Conservation (phyloP, 2,797 vertebrate genomes). For the Ctenopoma kingsleyae region DNA sequence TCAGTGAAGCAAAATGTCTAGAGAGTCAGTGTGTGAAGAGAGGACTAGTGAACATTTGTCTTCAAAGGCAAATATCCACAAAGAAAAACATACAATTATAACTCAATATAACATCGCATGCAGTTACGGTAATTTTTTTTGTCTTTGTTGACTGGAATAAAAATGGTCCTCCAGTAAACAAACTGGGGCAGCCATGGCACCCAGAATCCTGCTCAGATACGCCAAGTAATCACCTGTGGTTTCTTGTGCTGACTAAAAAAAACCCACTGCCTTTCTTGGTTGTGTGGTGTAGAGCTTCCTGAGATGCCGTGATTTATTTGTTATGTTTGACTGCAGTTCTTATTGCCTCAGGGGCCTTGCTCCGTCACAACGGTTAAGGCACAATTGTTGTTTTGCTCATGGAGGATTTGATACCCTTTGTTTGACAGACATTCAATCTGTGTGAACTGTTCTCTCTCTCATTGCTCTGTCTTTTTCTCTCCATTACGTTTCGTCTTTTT, state of each 20-base stretch:
- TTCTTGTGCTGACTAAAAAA: constrained; percentile 60
- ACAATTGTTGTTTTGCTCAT: constrained; percentile 77
- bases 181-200: constrained; percentile 34
- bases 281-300: constrained; percentile 67
- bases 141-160: constrained; percentile 35
- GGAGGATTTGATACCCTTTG: constrained; percentile 74
- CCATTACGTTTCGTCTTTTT: constrained; percentile 23
- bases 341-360: constrained; percentile 58
- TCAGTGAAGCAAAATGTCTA: constrained; percentile 22
- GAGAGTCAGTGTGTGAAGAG: constrained; percentile 2
- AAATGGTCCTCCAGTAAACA: constrained; percentile 49
- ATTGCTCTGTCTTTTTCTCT: constrained; percentile 25
- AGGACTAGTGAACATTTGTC: constrained; percentile 1
- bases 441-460: constrained; percentile 64
- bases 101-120: constrained; percentile 32
- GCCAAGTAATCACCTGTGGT: constrained; percentile 70
- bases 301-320: constrained; percentile 78
- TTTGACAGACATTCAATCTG: constrained; percentile 78
- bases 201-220: constrained; percentile 41
- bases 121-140: constrained; percentile 24
- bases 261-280: constrained; percentile 40
- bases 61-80: constrained; percentile 35
- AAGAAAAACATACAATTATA: constrained; percentile 42
- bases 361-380: constrained; percentile 71
- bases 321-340: constrained; percentile 72